These are phyloP conservation scores for Spodoptera litura DNA, from an alignment of 1,140 invertebrate species.

Conservation along the genomic window DNA sequence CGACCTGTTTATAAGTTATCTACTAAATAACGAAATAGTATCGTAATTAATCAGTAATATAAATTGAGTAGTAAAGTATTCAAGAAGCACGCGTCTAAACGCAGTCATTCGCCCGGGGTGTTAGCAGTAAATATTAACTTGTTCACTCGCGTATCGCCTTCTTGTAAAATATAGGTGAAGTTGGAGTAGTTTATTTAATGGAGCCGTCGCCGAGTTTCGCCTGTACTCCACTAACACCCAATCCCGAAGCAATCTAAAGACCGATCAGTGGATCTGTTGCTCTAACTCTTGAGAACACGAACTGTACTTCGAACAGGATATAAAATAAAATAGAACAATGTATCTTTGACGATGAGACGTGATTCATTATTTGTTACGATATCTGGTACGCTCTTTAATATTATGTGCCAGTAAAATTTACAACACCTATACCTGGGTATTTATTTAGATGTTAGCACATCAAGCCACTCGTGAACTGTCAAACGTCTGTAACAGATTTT, in stretches of 20 bases:
- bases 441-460: no score
- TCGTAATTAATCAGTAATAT: not conserved
- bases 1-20: no score
- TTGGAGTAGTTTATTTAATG: slow-evolving; percentile 65
- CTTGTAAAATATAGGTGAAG: slow-evolving; percentile 64
- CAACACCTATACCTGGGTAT: no score
- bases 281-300: not conserved
- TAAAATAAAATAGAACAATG: not conserved
- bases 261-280: slow-evolving; percentile 47
- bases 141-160: slow-evolving; percentile 55
- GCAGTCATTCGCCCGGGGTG: slow-evolving; percentile 35
- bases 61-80: slow-evolving; percentile 17
- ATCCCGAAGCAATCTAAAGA: slow-evolving; percentile 54
- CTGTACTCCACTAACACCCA: slow-evolving; percentile 42
- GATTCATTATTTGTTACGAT: no score
- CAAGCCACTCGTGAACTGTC: no score
- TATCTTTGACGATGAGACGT: not conserved
- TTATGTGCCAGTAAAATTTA: no score
- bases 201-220: slow-evolving; percentile 59
- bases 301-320: not conserved
- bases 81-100: slow-evolving; percentile 6
- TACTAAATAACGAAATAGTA: not conserved
- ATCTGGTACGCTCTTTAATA: no score
- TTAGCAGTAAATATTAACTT: slow-evolving; percentile 61
- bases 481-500: no score